Evolutionary conservation across 2,113 vertebrate species (phyloP).

Genomic region (Willisornis vidua): DNA sequence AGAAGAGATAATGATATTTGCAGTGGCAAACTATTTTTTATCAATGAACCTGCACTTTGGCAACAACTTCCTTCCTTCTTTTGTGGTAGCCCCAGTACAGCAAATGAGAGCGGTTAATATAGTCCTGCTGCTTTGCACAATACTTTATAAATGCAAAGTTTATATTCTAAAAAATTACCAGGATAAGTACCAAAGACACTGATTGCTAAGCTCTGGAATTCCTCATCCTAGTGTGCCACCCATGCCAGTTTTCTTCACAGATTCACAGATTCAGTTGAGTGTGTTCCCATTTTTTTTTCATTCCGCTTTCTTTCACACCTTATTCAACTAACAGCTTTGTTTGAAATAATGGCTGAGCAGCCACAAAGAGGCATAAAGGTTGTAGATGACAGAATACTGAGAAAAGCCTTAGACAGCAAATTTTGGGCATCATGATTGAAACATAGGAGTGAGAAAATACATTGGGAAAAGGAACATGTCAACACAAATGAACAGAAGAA

Average conservation of each 20-base stretch:
- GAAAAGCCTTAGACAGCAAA: not conserved
- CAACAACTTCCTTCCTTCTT: not conserved
- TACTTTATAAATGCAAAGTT: not conserved
- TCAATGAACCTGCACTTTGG: not conserved
- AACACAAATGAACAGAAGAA: not conserved
- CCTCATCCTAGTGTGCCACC: not conserved
- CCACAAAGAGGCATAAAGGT: not conserved
- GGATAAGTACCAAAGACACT: not conserved
- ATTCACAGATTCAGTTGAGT: not conserved
- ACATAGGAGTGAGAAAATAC: not conserved
- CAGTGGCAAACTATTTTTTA: constrained; percentile 55
- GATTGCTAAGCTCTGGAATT: not conserved
- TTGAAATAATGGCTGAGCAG: not conserved
- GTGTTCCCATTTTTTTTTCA: not conserved
- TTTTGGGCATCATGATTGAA: not conserved
- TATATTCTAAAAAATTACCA: not conserved
- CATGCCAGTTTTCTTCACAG: not conserved
- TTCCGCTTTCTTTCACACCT: not conserved
- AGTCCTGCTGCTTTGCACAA: not conserved
- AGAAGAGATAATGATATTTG: constrained; percentile 50
- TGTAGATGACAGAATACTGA: not conserved
- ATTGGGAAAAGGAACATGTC: not conserved
- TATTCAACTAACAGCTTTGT: not conserved
- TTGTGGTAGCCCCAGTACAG: not conserved
- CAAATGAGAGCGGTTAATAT: not conserved